Evolutionary conservation across 1,140 invertebrate species (phyloP).

Genomic region (Drosophila mayri): DNA sequence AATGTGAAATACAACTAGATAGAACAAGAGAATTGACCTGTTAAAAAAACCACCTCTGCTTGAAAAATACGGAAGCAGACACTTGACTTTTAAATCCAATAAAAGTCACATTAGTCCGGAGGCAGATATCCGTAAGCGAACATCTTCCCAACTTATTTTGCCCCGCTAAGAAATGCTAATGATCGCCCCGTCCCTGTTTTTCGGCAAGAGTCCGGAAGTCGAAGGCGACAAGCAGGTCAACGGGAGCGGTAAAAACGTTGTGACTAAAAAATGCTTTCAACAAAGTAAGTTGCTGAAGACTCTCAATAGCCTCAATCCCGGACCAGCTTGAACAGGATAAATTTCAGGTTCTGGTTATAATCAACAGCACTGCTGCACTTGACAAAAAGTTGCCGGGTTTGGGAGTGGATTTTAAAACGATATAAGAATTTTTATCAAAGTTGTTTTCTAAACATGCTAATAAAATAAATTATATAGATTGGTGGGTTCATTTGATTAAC

Average conservation of each 20-base stretch:
- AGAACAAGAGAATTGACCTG: constrained; percentile 4
- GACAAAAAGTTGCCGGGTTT: neutral
- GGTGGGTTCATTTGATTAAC: no score
- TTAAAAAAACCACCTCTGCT: neutral
- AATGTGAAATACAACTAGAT: neutral
- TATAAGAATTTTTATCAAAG: neutral
- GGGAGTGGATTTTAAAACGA: neutral
- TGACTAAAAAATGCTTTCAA: constrained; percentile 54
- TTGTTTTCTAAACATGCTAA: neutral
- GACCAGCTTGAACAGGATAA: neutral
- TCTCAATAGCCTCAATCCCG: neutral
- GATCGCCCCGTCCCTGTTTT: constrained; percentile 22
- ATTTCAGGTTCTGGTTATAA: constrained; percentile 1
- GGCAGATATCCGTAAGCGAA: constrained; percentile 63
- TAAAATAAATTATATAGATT: neutral
- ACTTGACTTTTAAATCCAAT: constrained; percentile 77
- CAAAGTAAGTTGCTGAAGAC: constrained; percentile 12
- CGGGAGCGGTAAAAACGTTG: constrained; percentile 1
- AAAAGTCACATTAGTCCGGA: constrained; percentile 75
- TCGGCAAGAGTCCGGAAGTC: constrained; percentile 37
- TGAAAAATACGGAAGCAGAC: constrained; percentile 61
- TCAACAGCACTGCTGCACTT: neutral
- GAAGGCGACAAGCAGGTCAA: neutral
- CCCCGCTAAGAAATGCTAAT: constrained; percentile 61
- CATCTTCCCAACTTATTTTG: constrained; percentile 14